These are phyloP conservation scores for Tipula vernalis DNA, from an alignment of 2,888 invertebrate species.

Conservation along the genomic window DNA sequence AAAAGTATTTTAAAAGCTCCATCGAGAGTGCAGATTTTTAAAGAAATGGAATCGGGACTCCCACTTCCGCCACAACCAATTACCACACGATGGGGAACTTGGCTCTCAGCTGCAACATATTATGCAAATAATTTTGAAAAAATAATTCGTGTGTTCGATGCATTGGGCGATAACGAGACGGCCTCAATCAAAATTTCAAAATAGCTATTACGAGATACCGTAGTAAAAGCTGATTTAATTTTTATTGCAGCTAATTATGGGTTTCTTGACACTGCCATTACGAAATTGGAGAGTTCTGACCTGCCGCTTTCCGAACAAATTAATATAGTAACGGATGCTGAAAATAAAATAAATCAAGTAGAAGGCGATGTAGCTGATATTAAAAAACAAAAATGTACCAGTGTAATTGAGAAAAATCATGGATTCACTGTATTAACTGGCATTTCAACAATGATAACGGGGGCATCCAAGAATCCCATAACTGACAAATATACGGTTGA, in stretches of 20 bases:
- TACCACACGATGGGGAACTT: slow-evolving; percentile 23
- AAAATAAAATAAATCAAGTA: too few relatives aligned
- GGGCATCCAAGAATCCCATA: neutral
- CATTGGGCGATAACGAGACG: slow-evolving; percentile 8
- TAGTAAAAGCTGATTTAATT: neutral
- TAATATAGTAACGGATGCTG: too few relatives aligned
- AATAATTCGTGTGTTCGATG: neutral
- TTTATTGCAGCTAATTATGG: neutral
- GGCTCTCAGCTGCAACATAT: slow-evolving; percentile 20
- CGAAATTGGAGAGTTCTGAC: neutral
- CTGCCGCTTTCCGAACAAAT: neutral
- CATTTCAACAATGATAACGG: neutral
- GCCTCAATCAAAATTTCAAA: slow-evolving; percentile 12
- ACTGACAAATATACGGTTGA: neutral
- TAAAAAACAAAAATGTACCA: too few relatives aligned
- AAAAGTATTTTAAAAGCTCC: slow-evolving; percentile 22
- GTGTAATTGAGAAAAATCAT: too few relatives aligned
- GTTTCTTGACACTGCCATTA: neutral
- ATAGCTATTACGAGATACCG: neutral
- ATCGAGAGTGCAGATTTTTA: slow-evolving; percentile 20
- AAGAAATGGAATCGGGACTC: slow-evolving; percentile 19
- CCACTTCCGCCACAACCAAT: slow-evolving; percentile 24
- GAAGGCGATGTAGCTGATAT: too few relatives aligned
- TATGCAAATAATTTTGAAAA: slow-evolving; percentile 18
- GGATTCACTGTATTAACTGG: too few relatives aligned